phyloP scores from a whole-genome alignment of 2,113 vertebrate genomes.

The Plecotus auritus region DNA sequence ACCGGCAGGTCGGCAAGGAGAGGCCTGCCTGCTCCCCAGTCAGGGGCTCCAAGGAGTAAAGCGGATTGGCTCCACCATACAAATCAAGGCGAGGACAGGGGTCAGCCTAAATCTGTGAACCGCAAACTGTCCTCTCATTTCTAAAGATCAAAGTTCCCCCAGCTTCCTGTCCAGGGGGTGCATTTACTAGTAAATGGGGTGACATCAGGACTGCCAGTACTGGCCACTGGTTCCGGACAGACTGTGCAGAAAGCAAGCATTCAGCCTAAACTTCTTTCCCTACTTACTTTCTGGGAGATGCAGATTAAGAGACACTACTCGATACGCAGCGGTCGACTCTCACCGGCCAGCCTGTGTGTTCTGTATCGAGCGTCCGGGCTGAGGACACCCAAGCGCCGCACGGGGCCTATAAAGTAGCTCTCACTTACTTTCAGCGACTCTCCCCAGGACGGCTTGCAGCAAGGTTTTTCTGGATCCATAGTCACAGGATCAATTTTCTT shows the following conservation, averaged over 20 bases:
- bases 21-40: no score
- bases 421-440: slow-evolving; percentile 84
- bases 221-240: not conserved
- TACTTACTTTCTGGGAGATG: not conserved
- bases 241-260: not conserved
- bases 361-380: not conserved
- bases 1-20: no score
- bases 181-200: not conserved
- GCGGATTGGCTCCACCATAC: not conserved
- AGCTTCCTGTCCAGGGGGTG: not conserved
- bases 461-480: slow-evolving; percentile 83
- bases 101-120: not conserved
- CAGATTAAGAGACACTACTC: not conserved
- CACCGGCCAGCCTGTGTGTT: not conserved
- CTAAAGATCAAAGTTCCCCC: not conserved
- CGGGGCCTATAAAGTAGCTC: not conserved
- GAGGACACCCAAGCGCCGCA: not conserved
- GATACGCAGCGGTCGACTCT: not conserved
- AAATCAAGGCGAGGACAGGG: not conserved
- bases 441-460: slow-evolving; percentile 82
- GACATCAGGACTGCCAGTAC: not conserved
- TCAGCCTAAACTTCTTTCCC: not conserved
- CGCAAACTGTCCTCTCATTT: not conserved
- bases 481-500: slow-evolving; percentile 82
- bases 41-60: not conserved